Conservation (phyloP, 2,113 vertebrate genomes). For the Salvelinus fontinalis region DNA sequence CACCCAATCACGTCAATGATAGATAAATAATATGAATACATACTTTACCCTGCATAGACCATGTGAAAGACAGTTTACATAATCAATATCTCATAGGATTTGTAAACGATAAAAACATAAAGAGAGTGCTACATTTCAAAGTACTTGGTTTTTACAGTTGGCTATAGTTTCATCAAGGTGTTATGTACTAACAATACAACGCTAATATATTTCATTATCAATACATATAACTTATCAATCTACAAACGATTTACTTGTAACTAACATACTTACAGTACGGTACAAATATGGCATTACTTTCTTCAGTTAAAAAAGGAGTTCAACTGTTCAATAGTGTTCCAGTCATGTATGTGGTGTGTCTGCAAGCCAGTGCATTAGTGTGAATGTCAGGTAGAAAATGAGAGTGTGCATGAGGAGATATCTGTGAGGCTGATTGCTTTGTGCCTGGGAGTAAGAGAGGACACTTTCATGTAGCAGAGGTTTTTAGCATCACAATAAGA, state of each 20-base stretch:
- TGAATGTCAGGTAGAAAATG: slow-evolving; percentile 19
- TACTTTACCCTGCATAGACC: slow-evolving; percentile 78
- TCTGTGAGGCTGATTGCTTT: not conserved
- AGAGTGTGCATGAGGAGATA: not conserved
- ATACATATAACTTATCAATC: not conserved
- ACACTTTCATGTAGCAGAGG: not conserved
- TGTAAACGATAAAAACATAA: slow-evolving; percentile 39
- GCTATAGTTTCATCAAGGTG: not conserved
- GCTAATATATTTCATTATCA: not conserved
- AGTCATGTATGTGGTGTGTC: slow-evolving; percentile 7
- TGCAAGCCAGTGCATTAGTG: slow-evolving; percentile 18
- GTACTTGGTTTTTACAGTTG: slow-evolving; percentile 1
- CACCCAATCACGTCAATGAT: slow-evolving; percentile 65
- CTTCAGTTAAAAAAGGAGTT: not conserved
- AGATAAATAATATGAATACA: slow-evolving; percentile 74
- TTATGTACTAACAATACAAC: not conserved
- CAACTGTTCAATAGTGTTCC: slow-evolving; percentile 1
- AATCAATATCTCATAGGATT: slow-evolving; percentile 64
- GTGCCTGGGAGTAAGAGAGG: not conserved
- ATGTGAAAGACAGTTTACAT: slow-evolving; percentile 74
- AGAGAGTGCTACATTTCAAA: slow-evolving; percentile 49
- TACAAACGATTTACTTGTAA: not conserved
- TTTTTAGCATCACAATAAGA: not conserved
- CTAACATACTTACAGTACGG: not conserved
- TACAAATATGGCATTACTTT: not conserved